These are phyloP conservation scores for Habrosyne pyritoides DNA, from an alignment of 2,888 invertebrate species.

Conservation along the genomic window DNA sequence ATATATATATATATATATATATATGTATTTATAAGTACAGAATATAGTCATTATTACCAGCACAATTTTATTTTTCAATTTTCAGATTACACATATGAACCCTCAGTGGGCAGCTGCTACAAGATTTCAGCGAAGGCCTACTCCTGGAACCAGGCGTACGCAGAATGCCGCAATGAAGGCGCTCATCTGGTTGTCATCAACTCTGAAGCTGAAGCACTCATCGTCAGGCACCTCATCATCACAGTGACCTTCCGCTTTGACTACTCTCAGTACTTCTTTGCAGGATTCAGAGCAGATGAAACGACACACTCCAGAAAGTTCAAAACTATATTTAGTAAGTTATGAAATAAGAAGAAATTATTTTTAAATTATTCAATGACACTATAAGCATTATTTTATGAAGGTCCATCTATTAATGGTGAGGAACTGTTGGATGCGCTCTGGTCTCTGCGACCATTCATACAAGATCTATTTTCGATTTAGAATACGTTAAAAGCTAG, in stretches of 20 bases:
- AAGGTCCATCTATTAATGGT: too few relatives aligned
- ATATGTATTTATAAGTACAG: too few relatives aligned
- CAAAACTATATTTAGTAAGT: conserved; percentile 67
- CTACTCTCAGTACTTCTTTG: conserved; percentile 44
- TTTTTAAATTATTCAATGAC: too few relatives aligned
- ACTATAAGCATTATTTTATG: too few relatives aligned
- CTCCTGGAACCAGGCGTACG: conserved; percentile 63
- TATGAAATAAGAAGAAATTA: not conserved
- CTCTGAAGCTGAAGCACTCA: conserved; percentile 50
- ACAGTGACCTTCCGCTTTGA: not conserved
- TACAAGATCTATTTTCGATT: too few relatives aligned
- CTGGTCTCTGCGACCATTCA: too few relatives aligned
- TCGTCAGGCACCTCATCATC: conserved; percentile 40
- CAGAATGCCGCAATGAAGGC: conserved; percentile 53
- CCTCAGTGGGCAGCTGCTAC: conserved; percentile 59
- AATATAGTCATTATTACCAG: not conserved
- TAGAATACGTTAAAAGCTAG: too few relatives aligned
- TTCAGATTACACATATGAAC: conserved; percentile 52
- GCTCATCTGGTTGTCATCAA: conserved; percentile 61
- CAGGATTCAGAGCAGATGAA: conserved; percentile 54
- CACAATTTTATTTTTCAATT: conserved; percentile 2
- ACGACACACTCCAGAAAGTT: conserved; percentile 44
- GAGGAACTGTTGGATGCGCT: too few relatives aligned
- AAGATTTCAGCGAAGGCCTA: conserved; percentile 41
- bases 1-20: too few relatives aligned